Evolutionary conservation across 2,888 invertebrate species (phyloP), one percentile per base, ranked within the genome.

Genomic region (Mycalesis mineus): DNA sequence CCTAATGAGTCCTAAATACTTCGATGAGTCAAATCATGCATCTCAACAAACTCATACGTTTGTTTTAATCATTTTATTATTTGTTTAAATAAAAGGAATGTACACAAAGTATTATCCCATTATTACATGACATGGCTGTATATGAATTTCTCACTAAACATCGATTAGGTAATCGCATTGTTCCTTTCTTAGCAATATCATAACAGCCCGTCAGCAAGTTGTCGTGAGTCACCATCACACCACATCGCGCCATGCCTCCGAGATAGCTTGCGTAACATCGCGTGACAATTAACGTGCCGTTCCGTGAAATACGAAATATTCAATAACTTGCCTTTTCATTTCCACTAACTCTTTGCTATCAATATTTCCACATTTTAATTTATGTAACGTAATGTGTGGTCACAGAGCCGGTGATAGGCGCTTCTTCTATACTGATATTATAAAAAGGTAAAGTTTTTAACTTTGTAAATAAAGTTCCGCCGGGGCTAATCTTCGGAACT

Each of bases 221-320:
- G 44, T 45, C 33, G 29, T 59, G 59, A 59, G 37, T 62, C 61
- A 62, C 53, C 52, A 47, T 54, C 61, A 33, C 31, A 41, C 57
- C 57, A 57, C 37, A 39, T 51, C 51, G 40, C 40, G 40, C 57
- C 57, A 41, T 47, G 57, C 45, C 60, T 62, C 57, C 49, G 60
- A 62, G 62, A 64, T 63, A 61, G 31, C 39, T 62, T 62, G 56
- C 55, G 56, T 57, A 62, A 70, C 61, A 69, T 69, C 68, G 67
- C 66, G 63, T 65, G 65, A 56, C 53, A 67, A 55, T 56, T 64
- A 9, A 11, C 33, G 67, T 65, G 65, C 58, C 44, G 58, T 64
- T 62, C 60, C 55, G 50, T 55, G 62, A 55, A 62, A 49, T 37
- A 51, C 39, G 8, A 39, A 49, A 28, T 39, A 49, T 49, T 49